Percentiles rank a stretch among this genome's conserved stretches.
Conservation (phyloP, 1,140 invertebrate species). For the Spodoptera litura region DNA sequence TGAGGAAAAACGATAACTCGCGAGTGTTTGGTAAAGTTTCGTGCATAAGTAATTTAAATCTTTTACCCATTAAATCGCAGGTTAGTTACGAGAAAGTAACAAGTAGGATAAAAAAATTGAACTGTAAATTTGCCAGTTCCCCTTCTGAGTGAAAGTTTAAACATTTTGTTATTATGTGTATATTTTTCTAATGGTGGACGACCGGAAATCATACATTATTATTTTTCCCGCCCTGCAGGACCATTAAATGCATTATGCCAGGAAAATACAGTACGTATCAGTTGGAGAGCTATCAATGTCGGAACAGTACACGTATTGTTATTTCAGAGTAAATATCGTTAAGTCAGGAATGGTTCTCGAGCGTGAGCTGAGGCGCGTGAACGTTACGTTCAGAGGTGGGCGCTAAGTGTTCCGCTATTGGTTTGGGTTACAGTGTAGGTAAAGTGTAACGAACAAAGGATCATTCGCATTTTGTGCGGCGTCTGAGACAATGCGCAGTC, state of each 20-base stretch:
- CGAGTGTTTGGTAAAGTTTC: slow-evolving; percentile 76
- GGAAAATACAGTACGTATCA: slow-evolving; percentile 36
- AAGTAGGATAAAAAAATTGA: slow-evolving; percentile 73
- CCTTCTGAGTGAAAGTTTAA: slow-evolving; percentile 73
- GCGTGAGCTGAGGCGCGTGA: slow-evolving; percentile 60
- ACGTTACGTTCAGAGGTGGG: slow-evolving; percentile 64
- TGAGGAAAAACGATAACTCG: slow-evolving; percentile 68
- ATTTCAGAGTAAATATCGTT: slow-evolving; percentile 74
- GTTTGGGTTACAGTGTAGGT: slow-evolving; percentile 72
- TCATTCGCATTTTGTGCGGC: slow-evolving; percentile 68
- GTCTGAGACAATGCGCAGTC: slow-evolving; percentile 74
- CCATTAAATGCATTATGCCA: slow-evolving; percentile 52
- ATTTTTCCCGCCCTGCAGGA: slow-evolving; percentile 35
- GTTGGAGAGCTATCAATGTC: slow-evolving; percentile 63
- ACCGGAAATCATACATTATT: slow-evolving; percentile 55
- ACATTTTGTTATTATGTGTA: slow-evolving; percentile 53
- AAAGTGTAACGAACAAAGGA: slow-evolving; percentile 80
- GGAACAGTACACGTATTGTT: slow-evolving; percentile 61
- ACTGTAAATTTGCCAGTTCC: slow-evolving; percentile 67
- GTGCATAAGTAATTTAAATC: slow-evolving; percentile 58
- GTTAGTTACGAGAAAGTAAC: slow-evolving; percentile 80
- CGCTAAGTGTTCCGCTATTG: slow-evolving; percentile 69
- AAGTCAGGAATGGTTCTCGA: slow-evolving; percentile 65
- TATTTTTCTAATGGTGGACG: slow-evolving; percentile 14
- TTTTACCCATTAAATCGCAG: slow-evolving; percentile 81